A percentile compares a stretch with the other conserved stretches of the same genome.
Evolutionary conservation across 2,113 vertebrate genomes (phyloP).

Genomic region (Mustela lutreola): DNA sequence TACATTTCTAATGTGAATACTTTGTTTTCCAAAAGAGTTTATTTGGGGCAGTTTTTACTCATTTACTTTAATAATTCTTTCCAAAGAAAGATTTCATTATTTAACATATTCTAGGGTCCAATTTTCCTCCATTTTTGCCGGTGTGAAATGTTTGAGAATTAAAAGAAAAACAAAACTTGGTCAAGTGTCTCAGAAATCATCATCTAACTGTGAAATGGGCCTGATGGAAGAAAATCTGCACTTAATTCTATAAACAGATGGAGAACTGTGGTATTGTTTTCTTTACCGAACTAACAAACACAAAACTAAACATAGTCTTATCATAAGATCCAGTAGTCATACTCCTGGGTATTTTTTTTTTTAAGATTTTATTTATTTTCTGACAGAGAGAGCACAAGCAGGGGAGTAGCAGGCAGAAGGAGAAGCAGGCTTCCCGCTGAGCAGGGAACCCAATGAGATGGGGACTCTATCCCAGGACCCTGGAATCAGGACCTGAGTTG

Average conservation of each 20-base stretch:
- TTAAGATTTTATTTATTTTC: background rate
- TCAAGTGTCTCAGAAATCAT: conserved; percentile 47
- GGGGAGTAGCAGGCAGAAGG: too few species aligned
- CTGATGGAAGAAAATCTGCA: background rate
- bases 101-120: conserved; percentile 25
- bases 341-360: background rate
- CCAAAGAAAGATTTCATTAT: background rate
- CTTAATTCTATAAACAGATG: conserved; percentile 35
- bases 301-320: background rate
- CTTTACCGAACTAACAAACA: background rate
- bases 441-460: background rate
- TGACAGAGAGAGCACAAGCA: background rate
- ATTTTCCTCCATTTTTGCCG: conserved; percentile 7
- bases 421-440: background rate
- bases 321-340: background rate
- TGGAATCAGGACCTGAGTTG: background rate
- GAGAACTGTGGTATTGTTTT: conserved; percentile 7
- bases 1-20: background rate
- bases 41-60: background rate
- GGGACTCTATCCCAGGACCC: background rate
- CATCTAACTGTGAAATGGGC: conserved; percentile 30
- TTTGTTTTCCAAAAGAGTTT: background rate
- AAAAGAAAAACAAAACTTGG: conserved; percentile 52
- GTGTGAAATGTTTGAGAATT: conserved; percentile 42
- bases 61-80: conserved; percentile 21